Evolutionary conservation across 2,113 vertebrate genomes (phyloP).

Genomic region (Fukomys damarensis): DNA sequence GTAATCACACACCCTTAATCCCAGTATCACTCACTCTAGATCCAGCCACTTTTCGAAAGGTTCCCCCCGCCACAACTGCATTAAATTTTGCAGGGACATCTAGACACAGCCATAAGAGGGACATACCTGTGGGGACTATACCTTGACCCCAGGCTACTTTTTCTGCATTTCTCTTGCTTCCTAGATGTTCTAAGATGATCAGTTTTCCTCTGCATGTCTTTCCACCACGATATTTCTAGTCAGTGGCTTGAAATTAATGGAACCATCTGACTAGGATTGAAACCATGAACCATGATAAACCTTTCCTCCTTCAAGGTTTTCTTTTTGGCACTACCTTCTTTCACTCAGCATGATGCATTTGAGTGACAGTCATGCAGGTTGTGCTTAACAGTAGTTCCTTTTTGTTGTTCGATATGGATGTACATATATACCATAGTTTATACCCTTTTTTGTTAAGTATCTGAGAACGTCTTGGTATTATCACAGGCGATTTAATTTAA

Average conservation of each 20-base stretch:
- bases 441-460: neutral
- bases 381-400: neutral
- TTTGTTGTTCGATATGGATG: neutral
- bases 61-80: too few relatives aligned
- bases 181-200: neutral
- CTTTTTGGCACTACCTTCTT: neutral
- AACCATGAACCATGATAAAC: neutral
- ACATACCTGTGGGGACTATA: neutral
- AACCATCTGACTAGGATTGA: neutral
- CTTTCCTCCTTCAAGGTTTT: neutral
- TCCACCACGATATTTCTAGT: neutral
- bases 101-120: too few relatives aligned
- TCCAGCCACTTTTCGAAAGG: too few relatives aligned
- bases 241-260: neutral
- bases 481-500: constrained; percentile 6
- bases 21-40: too few relatives aligned
- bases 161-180: neutral
- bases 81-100: too few relatives aligned
- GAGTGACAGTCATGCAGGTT: neutral
- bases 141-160: neutral
- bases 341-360: neutral
- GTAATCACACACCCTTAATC: too few relatives aligned
- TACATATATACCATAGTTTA: neutral
- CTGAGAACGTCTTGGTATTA: constrained; percentile 4
- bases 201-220: neutral